Evolutionary conservation across 2,888 invertebrate genomes (phyloP).

Genomic region (Drosophila peninsularis): DNA sequence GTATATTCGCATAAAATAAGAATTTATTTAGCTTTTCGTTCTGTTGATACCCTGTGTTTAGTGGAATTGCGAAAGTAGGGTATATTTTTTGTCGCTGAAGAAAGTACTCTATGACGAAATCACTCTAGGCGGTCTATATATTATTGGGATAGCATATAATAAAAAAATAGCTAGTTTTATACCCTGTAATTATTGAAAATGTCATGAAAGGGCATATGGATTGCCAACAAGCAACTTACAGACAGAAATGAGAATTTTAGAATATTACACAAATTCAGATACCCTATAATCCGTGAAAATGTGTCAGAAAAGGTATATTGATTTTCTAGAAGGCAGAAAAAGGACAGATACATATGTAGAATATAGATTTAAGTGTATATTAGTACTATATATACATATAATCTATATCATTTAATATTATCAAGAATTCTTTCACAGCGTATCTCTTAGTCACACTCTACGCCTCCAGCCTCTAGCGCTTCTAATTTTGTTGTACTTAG

Average conservation of each 20-base stretch:
- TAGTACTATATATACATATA: too few relatives aligned
- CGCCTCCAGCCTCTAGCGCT: not conserved
- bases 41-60: not conserved
- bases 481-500: slow-evolving; percentile 28
- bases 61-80: not conserved
- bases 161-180: not conserved
- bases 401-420: not conserved
- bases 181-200: not conserved
- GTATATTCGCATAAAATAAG: slow-evolving; percentile 26
- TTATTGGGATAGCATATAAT: not conserved
- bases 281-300: not conserved
- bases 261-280: too few relatives aligned
- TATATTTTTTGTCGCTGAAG: not conserved
- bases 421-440: not conserved
- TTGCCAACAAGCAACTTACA: too few relatives aligned
- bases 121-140: not conserved
- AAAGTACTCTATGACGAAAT: not conserved
- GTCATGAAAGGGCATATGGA: fast-evolving
- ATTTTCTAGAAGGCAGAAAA: too few relatives aligned
- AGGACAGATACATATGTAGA: too few relatives aligned
- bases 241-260: not conserved
- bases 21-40: slow-evolving; percentile 18
- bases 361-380: too few relatives aligned
- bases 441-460: not conserved
- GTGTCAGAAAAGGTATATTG: not conserved